Conservation (phyloP, 1,140 invertebrate genomes). For the Drosophila gunungcola region DNA sequence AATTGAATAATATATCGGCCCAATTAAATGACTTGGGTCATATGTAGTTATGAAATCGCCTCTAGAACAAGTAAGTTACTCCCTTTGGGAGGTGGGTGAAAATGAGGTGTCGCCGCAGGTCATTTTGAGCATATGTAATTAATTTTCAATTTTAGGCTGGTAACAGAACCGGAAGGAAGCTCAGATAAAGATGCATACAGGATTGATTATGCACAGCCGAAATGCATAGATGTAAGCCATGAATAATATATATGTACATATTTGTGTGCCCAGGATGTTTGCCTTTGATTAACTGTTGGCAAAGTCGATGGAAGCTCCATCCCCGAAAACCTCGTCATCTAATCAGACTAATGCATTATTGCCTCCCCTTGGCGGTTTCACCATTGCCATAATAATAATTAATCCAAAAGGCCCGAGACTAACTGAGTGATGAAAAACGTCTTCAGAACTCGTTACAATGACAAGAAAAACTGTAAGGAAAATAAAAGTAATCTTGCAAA, state of each 20-base stretch:
- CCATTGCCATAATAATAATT: constrained; percentile 58
- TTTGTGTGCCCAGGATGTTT: constrained; percentile 7
- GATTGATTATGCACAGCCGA: constrained; percentile 13
- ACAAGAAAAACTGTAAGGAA: constrained; percentile 1
- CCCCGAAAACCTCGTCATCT: constrained; percentile 7
- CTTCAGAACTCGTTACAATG: constrained; percentile 39
- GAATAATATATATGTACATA: constrained; percentile 2
- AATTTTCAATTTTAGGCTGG: constrained; percentile 59
- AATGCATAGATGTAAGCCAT: constrained; percentile 5
- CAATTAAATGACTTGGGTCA: neutral
- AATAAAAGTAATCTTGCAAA: constrained; percentile 15
- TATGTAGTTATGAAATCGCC: neutral
- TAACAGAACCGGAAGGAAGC: neutral
- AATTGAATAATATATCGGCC: neutral
- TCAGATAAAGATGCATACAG: constrained; percentile 1
- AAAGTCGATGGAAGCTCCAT: neutral
- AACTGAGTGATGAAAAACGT: constrained; percentile 52
- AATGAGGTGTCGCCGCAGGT: neutral
- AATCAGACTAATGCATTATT: constrained; percentile 67
- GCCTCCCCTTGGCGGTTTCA: constrained; percentile 25
- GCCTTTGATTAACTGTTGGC: constrained; percentile 21
- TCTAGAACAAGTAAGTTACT: neutral
- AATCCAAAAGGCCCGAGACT: constrained; percentile 28
- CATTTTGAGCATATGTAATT: constrained; percentile 59
- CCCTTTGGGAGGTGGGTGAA: neutral